A percentile compares a stretch with the other conserved stretches of the same genome.
Conservation (phyloP, 2,797 vertebrate species). For the Paramormyrops hopkinsi region DNA sequence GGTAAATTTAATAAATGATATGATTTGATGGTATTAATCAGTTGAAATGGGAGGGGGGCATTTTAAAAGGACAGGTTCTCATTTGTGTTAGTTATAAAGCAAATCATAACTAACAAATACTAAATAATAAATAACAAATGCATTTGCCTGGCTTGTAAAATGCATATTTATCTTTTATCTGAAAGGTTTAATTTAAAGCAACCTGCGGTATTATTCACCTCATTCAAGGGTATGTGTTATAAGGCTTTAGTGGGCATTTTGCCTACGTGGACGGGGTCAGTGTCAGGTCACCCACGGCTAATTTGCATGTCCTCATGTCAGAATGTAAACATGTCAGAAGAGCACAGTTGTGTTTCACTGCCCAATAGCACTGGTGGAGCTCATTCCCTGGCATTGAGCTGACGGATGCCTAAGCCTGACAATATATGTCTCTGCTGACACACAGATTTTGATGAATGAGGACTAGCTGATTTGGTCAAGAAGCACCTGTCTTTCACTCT, state of each 20-base stretch:
- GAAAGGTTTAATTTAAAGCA: neutral
- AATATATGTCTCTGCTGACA: conserved; percentile 15
- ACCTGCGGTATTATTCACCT: neutral
- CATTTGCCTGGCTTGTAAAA: neutral
- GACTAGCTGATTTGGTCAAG: conserved; percentile 6
- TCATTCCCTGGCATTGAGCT: neutral
- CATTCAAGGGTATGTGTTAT: neutral
- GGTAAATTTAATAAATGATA: neutral
- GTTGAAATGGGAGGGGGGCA: neutral
- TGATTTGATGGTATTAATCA: neutral
- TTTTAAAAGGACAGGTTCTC: neutral
- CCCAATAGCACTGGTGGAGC: neutral
- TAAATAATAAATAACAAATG: neutral
- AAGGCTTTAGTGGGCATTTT: neutral
- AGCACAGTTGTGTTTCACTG: neutral
- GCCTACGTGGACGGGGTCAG: neutral
- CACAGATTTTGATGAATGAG: conserved; percentile 28
- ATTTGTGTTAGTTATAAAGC: neutral
- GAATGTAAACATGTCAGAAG: neutral
- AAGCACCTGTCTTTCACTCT: neutral
- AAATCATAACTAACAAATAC: neutral
- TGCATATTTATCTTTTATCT: neutral
- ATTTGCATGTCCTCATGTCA: neutral
- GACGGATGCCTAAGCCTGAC: neutral
- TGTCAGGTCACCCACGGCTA: neutral